These are phyloP conservation scores for Tadarida brasiliensis DNA, from an alignment of 2,797 vertebrate species.

Conservation along the genomic window DNA sequence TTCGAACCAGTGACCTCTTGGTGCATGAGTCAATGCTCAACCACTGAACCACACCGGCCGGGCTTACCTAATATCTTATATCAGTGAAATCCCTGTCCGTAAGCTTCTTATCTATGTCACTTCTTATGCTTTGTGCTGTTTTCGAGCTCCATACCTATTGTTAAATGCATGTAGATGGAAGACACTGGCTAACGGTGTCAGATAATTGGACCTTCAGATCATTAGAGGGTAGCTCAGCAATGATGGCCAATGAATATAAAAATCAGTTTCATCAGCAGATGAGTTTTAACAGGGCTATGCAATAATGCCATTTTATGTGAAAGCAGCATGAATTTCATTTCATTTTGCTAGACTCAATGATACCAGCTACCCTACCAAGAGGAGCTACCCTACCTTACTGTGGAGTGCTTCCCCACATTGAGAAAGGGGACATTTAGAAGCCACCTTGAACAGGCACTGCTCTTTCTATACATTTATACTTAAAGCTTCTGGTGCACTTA, in stretches of 20 bases:
- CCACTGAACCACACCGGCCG: too few species aligned
- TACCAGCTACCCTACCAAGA: neutral
- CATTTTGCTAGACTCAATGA: constrained; percentile 64
- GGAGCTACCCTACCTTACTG: neutral
- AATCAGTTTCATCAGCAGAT: constrained; percentile 57
- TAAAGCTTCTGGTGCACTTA: constrained; percentile 71
- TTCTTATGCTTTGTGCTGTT: neutral
- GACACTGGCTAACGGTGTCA: neutral
- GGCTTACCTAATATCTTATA: neutral
- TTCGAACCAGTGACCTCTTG: too few species aligned
- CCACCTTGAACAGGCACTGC: neutral
- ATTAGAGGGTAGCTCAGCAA: neutral
- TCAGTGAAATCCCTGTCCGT: neutral
- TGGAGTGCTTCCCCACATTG: neutral
- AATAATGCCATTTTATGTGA: constrained; percentile 57
- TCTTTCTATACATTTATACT: constrained; percentile 50
- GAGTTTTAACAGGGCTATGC: constrained; percentile 45
- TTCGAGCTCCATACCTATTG: neutral
- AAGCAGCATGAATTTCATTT: constrained; percentile 63
- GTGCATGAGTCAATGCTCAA: too few species aligned
- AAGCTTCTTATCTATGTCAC: neutral
- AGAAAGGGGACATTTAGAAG: constrained; percentile 16
- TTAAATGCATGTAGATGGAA: accelerated
- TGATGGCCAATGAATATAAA: neutral
- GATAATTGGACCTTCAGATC: neutral